Conservation (phyloP, 2,888 invertebrate species). For the Archaeoteleia sp. region DNA sequence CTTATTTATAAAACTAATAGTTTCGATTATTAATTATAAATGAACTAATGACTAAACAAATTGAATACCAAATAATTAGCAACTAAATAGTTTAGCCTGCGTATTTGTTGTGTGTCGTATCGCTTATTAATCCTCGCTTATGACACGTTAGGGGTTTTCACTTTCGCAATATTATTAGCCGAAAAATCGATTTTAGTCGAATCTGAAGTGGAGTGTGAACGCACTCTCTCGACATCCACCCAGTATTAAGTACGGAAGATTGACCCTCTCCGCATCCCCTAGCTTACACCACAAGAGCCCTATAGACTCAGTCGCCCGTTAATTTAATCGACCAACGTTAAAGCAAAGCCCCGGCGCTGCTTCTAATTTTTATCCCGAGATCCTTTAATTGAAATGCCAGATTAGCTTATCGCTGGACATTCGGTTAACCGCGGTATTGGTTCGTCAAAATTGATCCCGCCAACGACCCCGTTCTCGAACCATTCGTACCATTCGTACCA, state of each 20-base stretch:
- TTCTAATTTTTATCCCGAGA: slow-evolving; percentile 35
- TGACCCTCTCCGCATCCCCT: slow-evolving; percentile 31
- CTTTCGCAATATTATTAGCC: slow-evolving; percentile 31
- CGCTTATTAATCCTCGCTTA: no score
- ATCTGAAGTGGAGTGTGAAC: slow-evolving; percentile 40
- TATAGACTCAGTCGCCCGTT: slow-evolving; percentile 28
- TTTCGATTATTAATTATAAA: no score
- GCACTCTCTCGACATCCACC: slow-evolving; percentile 14
- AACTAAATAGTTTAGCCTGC: no score
- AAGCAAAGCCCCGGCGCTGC: slow-evolving; percentile 24
- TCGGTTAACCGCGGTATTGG: slow-evolving; percentile 31
- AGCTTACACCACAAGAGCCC: slow-evolving; percentile 27
- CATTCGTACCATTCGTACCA: no score
- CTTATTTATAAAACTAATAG: no score
- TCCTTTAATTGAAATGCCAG: slow-evolving; percentile 41
- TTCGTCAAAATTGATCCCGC: slow-evolving; percentile 18
- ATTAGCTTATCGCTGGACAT: slow-evolving; percentile 39
- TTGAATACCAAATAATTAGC: no score
- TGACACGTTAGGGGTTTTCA: slow-evolving; percentile 14
- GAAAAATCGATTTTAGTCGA: slow-evolving; percentile 39
- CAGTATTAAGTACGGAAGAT: slow-evolving; percentile 36
- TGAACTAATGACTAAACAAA: no score
- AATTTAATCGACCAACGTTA: slow-evolving; percentile 38
- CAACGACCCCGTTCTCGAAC: no score
- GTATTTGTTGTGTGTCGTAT: no score